Evolutionary conservation across 2,797 vertebrate species (phyloP), one percentile per base, ranked within the genome.

Genomic region (Takifugu ocellatus): DNA sequence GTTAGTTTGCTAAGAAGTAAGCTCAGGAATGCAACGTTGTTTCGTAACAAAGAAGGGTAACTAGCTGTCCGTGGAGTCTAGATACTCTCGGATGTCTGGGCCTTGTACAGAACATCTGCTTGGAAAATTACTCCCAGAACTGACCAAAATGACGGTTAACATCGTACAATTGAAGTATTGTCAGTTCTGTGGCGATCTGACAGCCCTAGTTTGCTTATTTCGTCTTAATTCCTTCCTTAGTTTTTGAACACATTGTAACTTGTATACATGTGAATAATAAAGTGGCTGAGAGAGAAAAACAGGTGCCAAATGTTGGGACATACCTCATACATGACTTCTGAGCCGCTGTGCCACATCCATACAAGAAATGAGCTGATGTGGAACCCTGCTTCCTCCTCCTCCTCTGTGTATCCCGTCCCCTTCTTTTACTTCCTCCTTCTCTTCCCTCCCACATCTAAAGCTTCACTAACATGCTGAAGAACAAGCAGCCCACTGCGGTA

Each of bases 391-490:
- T 82, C 88, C 84, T 88, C 87, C 21, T 21, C 85, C 81, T 81
- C 77, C 72, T 81, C 77, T 82, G 52, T 83, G 62, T 75, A 60
- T 81, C 78, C 82, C 80, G 58, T 77, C 78, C 79, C 81, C 68
- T 75, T 76, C 79, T 83, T 84, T 87, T 79, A 83, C 74, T 72
- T 73, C 81, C 68, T 82, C 71, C 79, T 75, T 74, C 68, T 78
- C 81, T 82, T 83, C 75, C 83, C 82, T 81, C 78, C 79, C 74
- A 33, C 81, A 90, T 91, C 92, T 93, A 89, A 99, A 99, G 97
- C 95, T 99, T 99, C 89, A 98, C 97, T 94, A 98, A 98, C 91
- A 98, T 99, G 97, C 94, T 99, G 97, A 99, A 98, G 97, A 99
- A 97, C 94, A 99, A 99, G 94, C 95, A 95, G 87, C 95, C 95